Evolutionary conservation across 2,888 invertebrate genomes (phyloP).

Genomic region (Cheilosia impressa): DNA sequence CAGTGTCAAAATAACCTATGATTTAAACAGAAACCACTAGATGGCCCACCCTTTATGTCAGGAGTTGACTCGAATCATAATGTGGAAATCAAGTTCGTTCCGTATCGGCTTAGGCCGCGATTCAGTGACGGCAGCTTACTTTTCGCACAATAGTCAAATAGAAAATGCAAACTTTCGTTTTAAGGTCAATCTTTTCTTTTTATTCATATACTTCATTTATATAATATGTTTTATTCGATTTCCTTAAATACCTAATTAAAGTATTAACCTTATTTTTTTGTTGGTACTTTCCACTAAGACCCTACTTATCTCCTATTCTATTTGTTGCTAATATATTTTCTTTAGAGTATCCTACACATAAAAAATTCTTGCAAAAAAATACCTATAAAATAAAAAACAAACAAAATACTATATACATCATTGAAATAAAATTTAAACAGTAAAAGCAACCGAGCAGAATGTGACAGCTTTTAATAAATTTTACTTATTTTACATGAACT

Average conservation of each 20-base stretch:
- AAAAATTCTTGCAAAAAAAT: conserved; percentile 8
- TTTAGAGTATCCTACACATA: conserved; percentile 39
- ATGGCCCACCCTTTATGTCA: too few relatives aligned
- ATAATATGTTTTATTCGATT: conserved; percentile 42
- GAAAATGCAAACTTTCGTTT: conserved; percentile 11
- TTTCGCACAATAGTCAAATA: not conserved
- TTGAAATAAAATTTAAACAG: conserved; percentile 24
- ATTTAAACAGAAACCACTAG: too few relatives aligned
- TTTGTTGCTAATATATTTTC: conserved; percentile 34
- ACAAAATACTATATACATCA: conserved; percentile 41
- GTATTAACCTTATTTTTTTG: conserved; percentile 3
- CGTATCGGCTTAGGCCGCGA: too few relatives aligned
- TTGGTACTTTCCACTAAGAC: conserved; percentile 12
- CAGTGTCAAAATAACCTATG: too few relatives aligned
- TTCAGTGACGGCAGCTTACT: too few relatives aligned
- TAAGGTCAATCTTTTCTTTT: conserved; percentile 54
- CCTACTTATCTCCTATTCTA: conserved; percentile 10
- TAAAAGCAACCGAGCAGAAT: conserved; percentile 28
- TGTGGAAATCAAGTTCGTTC: too few relatives aligned
- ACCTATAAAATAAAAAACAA: conserved; percentile 30
- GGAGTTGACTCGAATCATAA: too few relatives aligned
- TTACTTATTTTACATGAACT: conserved; percentile 17
- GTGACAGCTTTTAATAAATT: conserved; percentile 23
- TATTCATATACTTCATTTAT: conserved; percentile 54
- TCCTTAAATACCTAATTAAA: conserved; percentile 53